Conservation (phyloP, 1,140 invertebrate species). For the Samia ricini region DNA sequence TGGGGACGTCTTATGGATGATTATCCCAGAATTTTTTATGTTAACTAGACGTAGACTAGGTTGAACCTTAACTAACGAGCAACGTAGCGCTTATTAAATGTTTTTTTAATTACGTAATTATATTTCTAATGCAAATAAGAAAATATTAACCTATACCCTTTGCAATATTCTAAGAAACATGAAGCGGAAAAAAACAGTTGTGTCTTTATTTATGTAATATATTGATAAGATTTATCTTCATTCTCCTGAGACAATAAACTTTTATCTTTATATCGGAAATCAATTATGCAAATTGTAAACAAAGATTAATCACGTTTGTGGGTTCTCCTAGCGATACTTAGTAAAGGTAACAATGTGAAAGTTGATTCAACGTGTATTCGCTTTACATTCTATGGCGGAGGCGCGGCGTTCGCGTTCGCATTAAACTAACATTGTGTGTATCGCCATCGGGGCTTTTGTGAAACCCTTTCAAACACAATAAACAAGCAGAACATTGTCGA, state of each 20-base stretch:
- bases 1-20: too few relatives aligned
- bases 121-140: too few relatives aligned
- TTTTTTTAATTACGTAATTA: too few relatives aligned
- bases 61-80: too few relatives aligned
- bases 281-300: not conserved
- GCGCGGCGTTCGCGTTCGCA: slow-evolving; percentile 5
- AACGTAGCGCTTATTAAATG: too few relatives aligned
- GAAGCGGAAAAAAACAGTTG: too few relatives aligned
- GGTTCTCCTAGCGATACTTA: not conserved
- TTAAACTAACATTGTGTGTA: slow-evolving; percentile 21
- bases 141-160: too few relatives aligned
- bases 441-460: slow-evolving; percentile 43
- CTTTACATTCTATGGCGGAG: slow-evolving; percentile 18
- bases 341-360: slow-evolving; percentile 14
- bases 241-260: not conserved
- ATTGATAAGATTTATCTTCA: not conserved
- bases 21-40: too few relatives aligned
- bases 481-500: slow-evolving; percentile 39
- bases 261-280: not conserved
- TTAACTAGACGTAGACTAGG: too few relatives aligned
- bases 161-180: too few relatives aligned
- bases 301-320: not conserved
- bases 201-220: too few relatives aligned
- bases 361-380: slow-evolving; percentile 17
- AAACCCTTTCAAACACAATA: slow-evolving; percentile 52